Conservation (phyloP, 2,797 vertebrate genomes). For the Macropodus opercularis region DNA sequence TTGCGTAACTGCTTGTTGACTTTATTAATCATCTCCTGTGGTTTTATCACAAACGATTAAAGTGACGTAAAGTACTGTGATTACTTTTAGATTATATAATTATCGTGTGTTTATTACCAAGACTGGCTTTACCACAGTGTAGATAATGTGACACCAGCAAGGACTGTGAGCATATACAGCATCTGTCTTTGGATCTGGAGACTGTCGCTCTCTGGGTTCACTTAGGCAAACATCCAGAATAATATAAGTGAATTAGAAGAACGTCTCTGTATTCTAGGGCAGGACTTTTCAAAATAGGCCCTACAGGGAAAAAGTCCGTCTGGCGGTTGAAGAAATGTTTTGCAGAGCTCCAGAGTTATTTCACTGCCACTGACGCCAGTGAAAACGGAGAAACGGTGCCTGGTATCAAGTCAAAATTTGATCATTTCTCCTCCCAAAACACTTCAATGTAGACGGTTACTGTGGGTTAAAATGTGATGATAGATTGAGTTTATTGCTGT, state of each 20-base stretch:
- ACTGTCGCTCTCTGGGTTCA: neutral
- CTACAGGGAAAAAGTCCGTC: constrained; percentile 31
- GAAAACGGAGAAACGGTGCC: neutral
- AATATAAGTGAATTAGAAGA: constrained; percentile 19
- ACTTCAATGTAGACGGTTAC: neutral
- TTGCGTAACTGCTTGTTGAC: neutral
- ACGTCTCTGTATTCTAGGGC: neutral
- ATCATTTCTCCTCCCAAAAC: neutral
- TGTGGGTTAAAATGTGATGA: neutral
- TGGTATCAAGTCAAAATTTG: neutral
- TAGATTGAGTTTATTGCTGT: no score
- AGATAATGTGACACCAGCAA: no score
- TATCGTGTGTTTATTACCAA: no score
- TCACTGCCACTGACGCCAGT: neutral
- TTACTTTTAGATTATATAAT: no score
- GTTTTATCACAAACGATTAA: no score
- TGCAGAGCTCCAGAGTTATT: constrained; percentile 18
- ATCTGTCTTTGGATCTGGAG: no score
- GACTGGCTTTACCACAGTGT: no score
- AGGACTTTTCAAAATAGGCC: constrained; percentile 33
- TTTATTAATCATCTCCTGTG: neutral
- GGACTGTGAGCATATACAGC: no score
- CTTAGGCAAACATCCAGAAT: neutral
- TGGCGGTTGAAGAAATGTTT: constrained; percentile 26
- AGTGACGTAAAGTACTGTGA: no score